Percentiles rank a stretch among this genome's conserved stretches.
Conservation (phyloP, 2,113 vertebrate genomes). For the Zeus faber region DNA sequence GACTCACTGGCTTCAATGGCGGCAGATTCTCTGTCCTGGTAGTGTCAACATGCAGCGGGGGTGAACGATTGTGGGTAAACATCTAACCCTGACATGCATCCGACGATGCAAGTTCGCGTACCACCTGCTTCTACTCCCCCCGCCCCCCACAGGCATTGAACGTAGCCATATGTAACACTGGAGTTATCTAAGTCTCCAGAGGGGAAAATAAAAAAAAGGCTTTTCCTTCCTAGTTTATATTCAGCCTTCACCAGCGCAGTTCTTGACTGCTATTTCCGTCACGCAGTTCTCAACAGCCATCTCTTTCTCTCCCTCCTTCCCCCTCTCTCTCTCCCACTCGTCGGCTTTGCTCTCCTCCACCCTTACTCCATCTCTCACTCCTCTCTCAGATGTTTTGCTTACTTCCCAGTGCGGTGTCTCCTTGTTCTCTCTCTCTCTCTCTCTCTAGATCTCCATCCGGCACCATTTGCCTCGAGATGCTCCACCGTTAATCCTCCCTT, state of each 20-base stretch:
- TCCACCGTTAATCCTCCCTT: too few relatives aligned
- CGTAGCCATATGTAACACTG: not conserved
- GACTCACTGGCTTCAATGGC: too few relatives aligned
- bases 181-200: slow-evolving; percentile 16
- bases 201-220: slow-evolving; percentile 3
- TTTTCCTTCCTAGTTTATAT: slow-evolving; percentile 36
- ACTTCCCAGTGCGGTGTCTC: slow-evolving; percentile 11
- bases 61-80: too few relatives aligned
- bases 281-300: too few relatives aligned
- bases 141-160: slow-evolving; percentile 6
- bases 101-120: too few relatives aligned
- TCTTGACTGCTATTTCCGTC: slow-evolving; percentile 37
- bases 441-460: slow-evolving; percentile 44
- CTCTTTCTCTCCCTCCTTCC: too few relatives aligned
- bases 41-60: too few relatives aligned
- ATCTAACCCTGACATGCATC: too few relatives aligned
- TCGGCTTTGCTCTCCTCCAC: slow-evolving; percentile 32
- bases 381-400: slow-evolving; percentile 43
- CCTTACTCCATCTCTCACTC: slow-evolving; percentile 35
- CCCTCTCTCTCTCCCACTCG: slow-evolving; percentile 9
- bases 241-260: slow-evolving; percentile 31
- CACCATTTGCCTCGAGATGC: slow-evolving; percentile 51
- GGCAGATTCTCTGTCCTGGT: too few relatives aligned
- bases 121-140: too few relatives aligned
- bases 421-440: slow-evolving; percentile 18